Evolutionary conservation across 2,888 invertebrate genomes (phyloP).

Genomic region (Ochlodes sylvanus): DNA sequence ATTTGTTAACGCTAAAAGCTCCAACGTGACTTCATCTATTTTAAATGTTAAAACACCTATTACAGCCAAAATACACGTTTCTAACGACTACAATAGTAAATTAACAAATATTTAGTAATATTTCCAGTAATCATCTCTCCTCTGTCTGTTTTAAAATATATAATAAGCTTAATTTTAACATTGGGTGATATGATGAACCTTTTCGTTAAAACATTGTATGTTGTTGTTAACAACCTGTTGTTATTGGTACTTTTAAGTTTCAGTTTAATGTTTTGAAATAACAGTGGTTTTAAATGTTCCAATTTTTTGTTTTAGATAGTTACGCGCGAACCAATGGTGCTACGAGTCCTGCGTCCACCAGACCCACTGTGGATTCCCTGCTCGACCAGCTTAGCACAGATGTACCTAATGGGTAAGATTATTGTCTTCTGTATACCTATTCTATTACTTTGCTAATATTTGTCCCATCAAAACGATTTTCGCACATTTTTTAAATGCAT

Average conservation of each 20-base stretch:
- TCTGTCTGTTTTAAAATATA: too few species aligned
- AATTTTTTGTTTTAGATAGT: constrained; percentile 56
- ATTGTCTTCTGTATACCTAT: not conserved
- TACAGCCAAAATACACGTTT: constrained; percentile 12
- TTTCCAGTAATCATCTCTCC: too few species aligned
- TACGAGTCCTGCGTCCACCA: constrained; percentile 76
- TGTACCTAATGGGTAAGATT: constrained; percentile 89
- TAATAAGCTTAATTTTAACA: too few species aligned
- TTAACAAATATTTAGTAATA: too few species aligned
- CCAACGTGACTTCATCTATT: constrained; percentile 4
- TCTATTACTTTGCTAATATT: not conserved
- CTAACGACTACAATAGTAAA: not conserved
- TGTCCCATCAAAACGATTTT: too few species aligned
- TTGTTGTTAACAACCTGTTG: not conserved
- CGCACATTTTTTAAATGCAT: too few species aligned
- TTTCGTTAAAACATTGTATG: not conserved
- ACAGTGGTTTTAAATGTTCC: not conserved
- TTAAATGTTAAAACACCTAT: not conserved
- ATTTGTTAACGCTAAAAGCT: constrained; percentile 23
- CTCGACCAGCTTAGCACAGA: constrained; percentile 94
- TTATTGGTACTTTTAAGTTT: too few species aligned
- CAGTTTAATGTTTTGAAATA: too few species aligned
- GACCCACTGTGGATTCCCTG: constrained; percentile 95
- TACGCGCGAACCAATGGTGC: constrained; percentile 78
- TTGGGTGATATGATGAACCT: too few species aligned